These are phyloP conservation scores for Phycodurus eques DNA, from an alignment of 2,113 vertebrate genomes.

Conservation along the genomic window DNA sequence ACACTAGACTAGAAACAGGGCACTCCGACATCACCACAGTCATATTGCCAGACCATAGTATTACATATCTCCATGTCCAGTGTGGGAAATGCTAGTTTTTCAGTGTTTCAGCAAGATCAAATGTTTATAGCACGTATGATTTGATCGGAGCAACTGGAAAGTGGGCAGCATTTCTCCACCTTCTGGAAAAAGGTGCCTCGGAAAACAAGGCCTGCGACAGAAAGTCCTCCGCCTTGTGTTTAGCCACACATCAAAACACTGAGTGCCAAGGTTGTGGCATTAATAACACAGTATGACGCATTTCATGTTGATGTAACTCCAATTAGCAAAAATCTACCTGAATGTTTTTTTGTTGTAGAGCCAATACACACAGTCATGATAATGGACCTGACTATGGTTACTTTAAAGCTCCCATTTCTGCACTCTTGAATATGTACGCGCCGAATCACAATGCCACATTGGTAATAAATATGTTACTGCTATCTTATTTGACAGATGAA, in stretches of 20 bases:
- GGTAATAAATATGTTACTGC: slow-evolving; percentile 1
- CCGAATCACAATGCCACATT: slow-evolving; percentile 14
- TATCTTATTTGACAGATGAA: slow-evolving; percentile 5
- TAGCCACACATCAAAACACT: slow-evolving; percentile 37
- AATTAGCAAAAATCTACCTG: slow-evolving; percentile 52
- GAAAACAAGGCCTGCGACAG: slow-evolving; percentile 40
- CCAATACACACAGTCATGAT: background rate
- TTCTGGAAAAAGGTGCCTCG: slow-evolving; percentile 14
- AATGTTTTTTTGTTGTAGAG: slow-evolving; percentile 37
- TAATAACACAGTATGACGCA: slow-evolving; percentile 54
- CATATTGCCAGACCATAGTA: background rate
- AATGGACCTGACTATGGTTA: slow-evolving; percentile 17
- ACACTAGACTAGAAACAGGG: background rate
- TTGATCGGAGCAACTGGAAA: slow-evolving; percentile 39
- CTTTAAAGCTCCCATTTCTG: slow-evolving; percentile 43
- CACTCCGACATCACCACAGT: background rate
- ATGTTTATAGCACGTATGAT: slow-evolving; percentile 9
- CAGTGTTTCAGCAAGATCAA: background rate
- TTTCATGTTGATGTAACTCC: slow-evolving; percentile 52
- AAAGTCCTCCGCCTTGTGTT: slow-evolving; percentile 44
- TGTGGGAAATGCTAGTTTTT: slow-evolving; percentile 8
- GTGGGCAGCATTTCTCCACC: slow-evolving; percentile 36
- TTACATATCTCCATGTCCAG: slow-evolving; percentile 19
- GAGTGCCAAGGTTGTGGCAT: slow-evolving; percentile 25
- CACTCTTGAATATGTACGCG: slow-evolving; percentile 23